Conservation (phyloP, 2,797 vertebrate genomes). For the Sebastes umbrosus region DNA sequence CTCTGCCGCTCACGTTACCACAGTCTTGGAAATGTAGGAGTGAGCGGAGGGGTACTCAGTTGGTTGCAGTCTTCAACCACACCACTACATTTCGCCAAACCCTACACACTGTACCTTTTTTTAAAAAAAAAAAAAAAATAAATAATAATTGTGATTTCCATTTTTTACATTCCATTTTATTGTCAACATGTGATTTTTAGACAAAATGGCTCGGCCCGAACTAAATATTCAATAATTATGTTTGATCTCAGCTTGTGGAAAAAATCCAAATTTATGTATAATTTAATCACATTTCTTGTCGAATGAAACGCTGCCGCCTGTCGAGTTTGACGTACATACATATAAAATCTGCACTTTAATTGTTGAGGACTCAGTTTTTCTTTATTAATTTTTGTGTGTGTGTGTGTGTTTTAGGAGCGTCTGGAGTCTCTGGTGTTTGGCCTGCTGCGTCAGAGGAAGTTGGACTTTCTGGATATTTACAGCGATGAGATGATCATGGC, state of each 20-base stretch:
- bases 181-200: neutral
- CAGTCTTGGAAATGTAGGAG: too few relatives aligned
- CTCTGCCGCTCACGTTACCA: too few relatives aligned
- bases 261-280: neutral
- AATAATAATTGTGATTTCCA: neutral
- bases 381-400: neutral
- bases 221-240: neutral
- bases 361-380: neutral
- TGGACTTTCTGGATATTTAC: constrained; percentile 98
- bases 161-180: neutral
- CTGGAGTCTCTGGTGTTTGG: constrained; percentile 94
- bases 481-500: constrained; percentile 92
- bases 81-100: too few relatives aligned
- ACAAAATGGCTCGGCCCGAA: neutral
- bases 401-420: constrained; percentile 84
- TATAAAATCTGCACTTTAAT: neutral
- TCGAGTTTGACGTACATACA: rapidly evolving
- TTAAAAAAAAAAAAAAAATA: too few relatives aligned
- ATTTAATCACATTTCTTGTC: neutral
- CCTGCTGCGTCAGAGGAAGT: constrained; percentile 93
- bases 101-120: too few relatives aligned
- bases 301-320: neutral
- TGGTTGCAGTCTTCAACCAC: too few relatives aligned
- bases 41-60: too few relatives aligned
- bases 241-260: neutral